Percentiles rank a stretch among this genome's conserved stretches.
Evolutionary conservation across 1,140 invertebrate genomes (phyloP).

Genomic region (Pantala flavescens): DNA sequence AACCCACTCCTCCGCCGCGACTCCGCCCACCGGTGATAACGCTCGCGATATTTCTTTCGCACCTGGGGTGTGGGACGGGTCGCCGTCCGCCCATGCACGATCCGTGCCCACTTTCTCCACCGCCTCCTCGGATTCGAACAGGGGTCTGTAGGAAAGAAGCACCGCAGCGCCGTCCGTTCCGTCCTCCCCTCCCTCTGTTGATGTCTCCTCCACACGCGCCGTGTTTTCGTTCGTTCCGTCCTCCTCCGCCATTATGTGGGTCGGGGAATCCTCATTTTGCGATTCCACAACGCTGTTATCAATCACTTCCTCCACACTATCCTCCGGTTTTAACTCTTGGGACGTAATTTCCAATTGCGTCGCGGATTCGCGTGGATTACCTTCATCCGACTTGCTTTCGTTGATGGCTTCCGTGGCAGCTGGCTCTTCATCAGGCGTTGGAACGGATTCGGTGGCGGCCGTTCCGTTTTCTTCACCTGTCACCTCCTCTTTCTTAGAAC

Average conservation of each 20-base stretch:
- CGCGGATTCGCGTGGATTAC: too few species aligned
- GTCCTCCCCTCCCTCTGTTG: neutral
- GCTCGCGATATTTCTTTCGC: neutral
- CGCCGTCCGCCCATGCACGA: neutral
- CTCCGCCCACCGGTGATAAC: neutral
- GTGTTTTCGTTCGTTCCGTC: neutral
- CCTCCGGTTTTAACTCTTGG: neutral
- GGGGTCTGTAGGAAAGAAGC: constrained; percentile 13
- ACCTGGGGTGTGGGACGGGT: neutral
- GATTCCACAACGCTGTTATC: neutral
- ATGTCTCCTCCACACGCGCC: neutral
- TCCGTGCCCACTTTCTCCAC: neutral
- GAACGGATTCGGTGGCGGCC: neutral
- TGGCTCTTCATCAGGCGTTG: neutral
- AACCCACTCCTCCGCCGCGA: neutral
- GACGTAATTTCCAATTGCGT: too few species aligned
- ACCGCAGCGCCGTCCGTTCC: neutral
- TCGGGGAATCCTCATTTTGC: neutral
- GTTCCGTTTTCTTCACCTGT: neutral
- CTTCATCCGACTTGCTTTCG: too few species aligned
- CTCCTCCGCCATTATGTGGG: neutral
- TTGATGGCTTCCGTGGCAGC: neutral
- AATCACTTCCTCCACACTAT: neutral
- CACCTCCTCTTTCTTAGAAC: neutral
- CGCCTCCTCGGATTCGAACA: neutral